Evolutionary conservation across 2,888 invertebrate species (phyloP), one percentile per base, ranked within the genome.

Genomic region (Scelioninae gen. 1): DNA sequence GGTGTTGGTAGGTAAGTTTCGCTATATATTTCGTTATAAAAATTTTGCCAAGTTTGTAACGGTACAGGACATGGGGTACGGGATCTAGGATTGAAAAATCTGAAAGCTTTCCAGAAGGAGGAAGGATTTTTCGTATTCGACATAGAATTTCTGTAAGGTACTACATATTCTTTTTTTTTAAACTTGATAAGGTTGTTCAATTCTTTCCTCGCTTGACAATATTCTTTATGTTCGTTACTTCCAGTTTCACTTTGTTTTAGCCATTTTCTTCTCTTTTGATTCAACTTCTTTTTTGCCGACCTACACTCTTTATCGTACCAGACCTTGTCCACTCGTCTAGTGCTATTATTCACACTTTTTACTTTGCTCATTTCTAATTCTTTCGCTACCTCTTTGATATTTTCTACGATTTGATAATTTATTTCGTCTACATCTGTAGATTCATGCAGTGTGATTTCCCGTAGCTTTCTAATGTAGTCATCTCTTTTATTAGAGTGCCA

Each of bases 11-110:
- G 13, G 23, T 23, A 51, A 9, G 34, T 10, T 34, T 47, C 47
- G 15, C 3, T 8, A 58, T 31, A 34, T 58, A 49, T 13, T 32
- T 45, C 4, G 8, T 9, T 23, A 6, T 53, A 53, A n/a, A 53
- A 53, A 2, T 53, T 11, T 31, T 45, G 15, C 63, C 63, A 63
- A 10, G n/a, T 43, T 47, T 63, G 9, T 6, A 31, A 5, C 6
- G 63, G 4, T n/a, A 63, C 47, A 5, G 31, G 40, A 43, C 45
- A 47, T 3, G 16, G 15, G 16, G 7, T 2, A 16, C 13, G 16
- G 5, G 40, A 8, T 62, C 29, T 62, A 8, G 15, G 40, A 11
- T 62, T 62, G 23, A 43, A 62, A 62, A 62, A 62, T 43, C 16
- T 62, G 5, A 43, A 13, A 6, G 62, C 62, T 23, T 45, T 29